Conservation (phyloP, 2,888 invertebrate species). For the Noctua pronuba region DNA sequence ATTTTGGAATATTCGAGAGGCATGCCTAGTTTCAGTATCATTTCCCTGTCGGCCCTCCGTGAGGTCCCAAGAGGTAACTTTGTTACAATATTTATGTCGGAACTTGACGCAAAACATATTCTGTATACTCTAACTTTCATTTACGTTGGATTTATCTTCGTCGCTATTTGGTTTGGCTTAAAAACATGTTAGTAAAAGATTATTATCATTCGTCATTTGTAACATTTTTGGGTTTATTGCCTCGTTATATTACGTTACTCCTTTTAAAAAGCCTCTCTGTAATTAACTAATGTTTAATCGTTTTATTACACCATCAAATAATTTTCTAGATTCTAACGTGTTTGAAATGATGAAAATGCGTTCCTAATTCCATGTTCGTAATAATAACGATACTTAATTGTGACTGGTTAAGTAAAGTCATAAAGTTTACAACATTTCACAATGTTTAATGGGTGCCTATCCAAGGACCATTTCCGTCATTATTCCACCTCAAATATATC, state of each 20-base stretch:
- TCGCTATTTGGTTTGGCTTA: constrained; percentile 11
- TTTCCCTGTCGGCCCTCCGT: constrained; percentile 60
- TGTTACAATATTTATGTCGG: constrained; percentile 65
- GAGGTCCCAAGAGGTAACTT: constrained; percentile 57
- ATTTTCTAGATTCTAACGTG: constrained; percentile 47
- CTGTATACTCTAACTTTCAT: constrained; percentile 31
- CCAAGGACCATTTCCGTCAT: constrained; percentile 43
- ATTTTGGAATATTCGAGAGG: constrained; percentile 63
- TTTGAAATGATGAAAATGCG: constrained; percentile 52
- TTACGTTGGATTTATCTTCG: constrained; percentile 26
- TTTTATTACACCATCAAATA: constrained; percentile 49
- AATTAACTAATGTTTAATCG: constrained; percentile 50
- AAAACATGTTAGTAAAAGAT: constrained; percentile 9
- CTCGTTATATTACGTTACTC: constrained; percentile 18
- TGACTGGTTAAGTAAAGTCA: constrained; percentile 53
- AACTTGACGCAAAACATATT: constrained; percentile 61
- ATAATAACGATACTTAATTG: constrained; percentile 55
- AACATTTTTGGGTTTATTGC: constrained; percentile 46
- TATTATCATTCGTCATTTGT: background rate
- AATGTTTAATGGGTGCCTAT: constrained; percentile 50
- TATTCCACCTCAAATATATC: constrained; percentile 59
- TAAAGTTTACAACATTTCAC: constrained; percentile 58
- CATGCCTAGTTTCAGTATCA: constrained; percentile 64
- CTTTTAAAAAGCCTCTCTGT: constrained; percentile 20
- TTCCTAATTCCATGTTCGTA: constrained; percentile 52